A percentile compares a stretch with the other conserved stretches of the same genome.
These are phyloP conservation scores for Yponomeuta malinellus DNA, from an alignment of 2,888 invertebrate species.

Conservation along the genomic window DNA sequence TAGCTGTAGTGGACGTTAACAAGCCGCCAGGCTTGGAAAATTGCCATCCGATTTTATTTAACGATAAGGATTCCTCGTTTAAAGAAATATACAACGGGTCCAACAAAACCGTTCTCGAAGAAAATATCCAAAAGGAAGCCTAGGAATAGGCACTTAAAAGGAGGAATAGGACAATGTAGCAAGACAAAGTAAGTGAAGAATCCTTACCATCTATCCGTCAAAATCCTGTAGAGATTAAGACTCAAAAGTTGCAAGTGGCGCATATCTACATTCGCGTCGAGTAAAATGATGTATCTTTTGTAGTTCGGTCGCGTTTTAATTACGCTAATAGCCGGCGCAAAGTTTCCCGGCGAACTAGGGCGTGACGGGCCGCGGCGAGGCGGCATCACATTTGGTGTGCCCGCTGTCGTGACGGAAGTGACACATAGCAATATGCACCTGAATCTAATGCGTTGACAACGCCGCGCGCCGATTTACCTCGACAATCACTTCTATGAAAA, in stretches of 20 bases:
- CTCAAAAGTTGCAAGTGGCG: neutral
- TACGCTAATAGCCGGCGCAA: slow-evolving; percentile 67
- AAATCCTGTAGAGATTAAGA: neutral
- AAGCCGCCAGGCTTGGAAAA: slow-evolving; percentile 38
- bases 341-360: slow-evolving; percentile 62
- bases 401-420: slow-evolving; percentile 5
- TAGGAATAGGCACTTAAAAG: neutral
- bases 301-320: slow-evolving; percentile 66
- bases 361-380: slow-evolving; percentile 52
- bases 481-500: neutral
- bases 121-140: neutral
- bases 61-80: slow-evolving; percentile 2
- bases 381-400: slow-evolving; percentile 43
- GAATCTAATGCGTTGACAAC: slow-evolving; percentile 12
- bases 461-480: neutral
- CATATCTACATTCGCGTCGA: neutral
- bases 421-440: slow-evolving; percentile 9
- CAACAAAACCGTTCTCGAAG: neutral
- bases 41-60: slow-evolving; percentile 11
- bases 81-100: neutral
- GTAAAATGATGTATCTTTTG: slow-evolving; percentile 48
- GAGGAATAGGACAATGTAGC: neutral
- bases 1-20: slow-evolving; percentile 41
- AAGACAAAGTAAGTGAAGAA: neutral
- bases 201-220: neutral